These are phyloP conservation scores for Armadillidium nasatum DNA, from an alignment of 1,140 invertebrate genomes.

Conservation along the genomic window DNA sequence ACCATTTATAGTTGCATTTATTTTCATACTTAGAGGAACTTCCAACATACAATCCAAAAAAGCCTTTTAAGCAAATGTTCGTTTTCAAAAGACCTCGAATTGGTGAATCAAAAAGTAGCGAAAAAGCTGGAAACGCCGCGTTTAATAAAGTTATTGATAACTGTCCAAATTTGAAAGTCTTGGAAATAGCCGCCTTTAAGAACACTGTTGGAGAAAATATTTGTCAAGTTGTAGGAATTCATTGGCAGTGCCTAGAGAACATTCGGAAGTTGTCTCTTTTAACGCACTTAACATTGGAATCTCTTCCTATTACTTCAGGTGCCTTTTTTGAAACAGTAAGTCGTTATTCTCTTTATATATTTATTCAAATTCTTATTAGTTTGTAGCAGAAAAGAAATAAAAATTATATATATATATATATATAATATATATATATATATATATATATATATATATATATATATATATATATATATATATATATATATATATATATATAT, in stretches of 20 bases:
- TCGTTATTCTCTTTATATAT: too few species aligned
- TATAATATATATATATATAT: too few species aligned
- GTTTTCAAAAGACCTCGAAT: background rate
- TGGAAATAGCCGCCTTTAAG: slow-evolving; percentile 21
- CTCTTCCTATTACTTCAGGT: slow-evolving; percentile 25
- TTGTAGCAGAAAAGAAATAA: too few species aligned
- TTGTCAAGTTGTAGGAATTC: too few species aligned
- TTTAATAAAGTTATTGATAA: slow-evolving; percentile 31
- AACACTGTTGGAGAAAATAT: too few species aligned
- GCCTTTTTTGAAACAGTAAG: slow-evolving; percentile 22
- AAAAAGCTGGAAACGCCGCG: slow-evolving; percentile 17
- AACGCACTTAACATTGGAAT: slow-evolving; percentile 26
- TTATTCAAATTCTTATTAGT: too few species aligned
- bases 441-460: too few species aligned
- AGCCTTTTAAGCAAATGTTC: background rate
- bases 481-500: too few species aligned
- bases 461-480: too few species aligned
- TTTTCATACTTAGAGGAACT: background rate
- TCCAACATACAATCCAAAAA: background rate
- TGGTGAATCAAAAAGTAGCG: background rate
- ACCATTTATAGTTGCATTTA: too few species aligned
- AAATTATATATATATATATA: too few species aligned
- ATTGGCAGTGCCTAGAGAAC: slow-evolving; percentile 29
- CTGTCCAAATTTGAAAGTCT: slow-evolving; percentile 22
- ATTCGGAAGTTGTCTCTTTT: slow-evolving; percentile 19